Evolutionary conservation across 1,140 invertebrate genomes (phyloP), one percentile per base, ranked within the genome.

Genomic region (Aphis craccivora): DNA sequence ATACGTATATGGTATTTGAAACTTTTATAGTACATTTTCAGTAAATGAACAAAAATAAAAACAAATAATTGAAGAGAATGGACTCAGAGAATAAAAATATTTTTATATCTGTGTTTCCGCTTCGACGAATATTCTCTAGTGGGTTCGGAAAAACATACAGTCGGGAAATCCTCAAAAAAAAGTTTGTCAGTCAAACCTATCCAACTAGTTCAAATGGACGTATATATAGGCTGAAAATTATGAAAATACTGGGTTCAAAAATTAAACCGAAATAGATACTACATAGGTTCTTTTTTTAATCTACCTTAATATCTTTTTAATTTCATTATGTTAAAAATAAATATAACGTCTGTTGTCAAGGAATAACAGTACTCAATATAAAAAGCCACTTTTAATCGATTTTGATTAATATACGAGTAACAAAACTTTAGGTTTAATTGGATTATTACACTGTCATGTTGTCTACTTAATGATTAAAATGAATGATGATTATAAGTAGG

Each of bases 331-430:
- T 89, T 22, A 37, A 53, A 55, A 53, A 89, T 2, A 23, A 53
- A 25, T 25, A 11, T 11, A 88, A 89, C 35, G 35, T 30, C 35
- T 30, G 48, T 55, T 89, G 25, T 89, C 20, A 23, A 51, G 5
- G 18, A 89, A 89, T 55, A 53, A 37, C 35, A 35, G 51, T 55
- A 55, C 35, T 89, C 87, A 89, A 51, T 51, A 37, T 11, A 53
- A 55, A 89, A 89, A 89, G 8, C n/a, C 23, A 25, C n/a, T 55
- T 22, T 23, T 20, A 14, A 89, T 89, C 37, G 40, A 37, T 89
- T 89, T 25, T 89, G 35, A 89, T 89, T 89, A 37, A 55, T 89
- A 89, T 35, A 89, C 20, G 45, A 53, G 51, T 53, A 30, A 14
- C 25, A 48, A n/a, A 25, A 87, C 25, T 18, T 43, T 45, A 45